Conservation (phyloP, 2,797 vertebrate genomes). For the Chromis chromis region DNA sequence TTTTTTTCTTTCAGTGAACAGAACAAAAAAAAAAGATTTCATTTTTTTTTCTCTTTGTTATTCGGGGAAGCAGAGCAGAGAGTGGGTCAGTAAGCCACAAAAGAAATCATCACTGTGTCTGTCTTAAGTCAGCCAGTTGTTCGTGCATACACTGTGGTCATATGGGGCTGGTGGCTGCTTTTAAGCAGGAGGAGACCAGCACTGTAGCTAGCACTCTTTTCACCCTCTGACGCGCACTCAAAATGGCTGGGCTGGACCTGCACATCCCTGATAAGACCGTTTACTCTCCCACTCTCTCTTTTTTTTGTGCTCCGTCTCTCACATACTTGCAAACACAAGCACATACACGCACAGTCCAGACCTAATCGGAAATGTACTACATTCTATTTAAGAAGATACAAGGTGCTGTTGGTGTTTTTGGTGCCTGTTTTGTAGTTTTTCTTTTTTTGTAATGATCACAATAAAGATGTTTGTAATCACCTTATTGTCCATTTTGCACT, state of each 20-base stretch:
- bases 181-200: slow-evolving; percentile 45
- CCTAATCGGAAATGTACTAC: slow-evolving; percentile 35
- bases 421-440: slow-evolving; percentile 18
- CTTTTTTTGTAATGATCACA: slow-evolving; percentile 16
- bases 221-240: slow-evolving; percentile 52
- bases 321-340: slow-evolving; percentile 47
- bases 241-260: slow-evolving; percentile 72
- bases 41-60: slow-evolving; percentile 13
- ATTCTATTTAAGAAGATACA: slow-evolving; percentile 63
- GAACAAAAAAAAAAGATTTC: neutral
- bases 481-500: neutral
- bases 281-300: slow-evolving; percentile 45
- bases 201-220: slow-evolving; percentile 47
- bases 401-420: slow-evolving; percentile 10
- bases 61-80: slow-evolving; percentile 29
- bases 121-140: slow-evolving; percentile 57
- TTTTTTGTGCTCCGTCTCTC: slow-evolving; percentile 13
- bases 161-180: slow-evolving; percentile 44
- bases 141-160: slow-evolving; percentile 33
- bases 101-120: slow-evolving; percentile 48
- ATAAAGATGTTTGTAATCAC: slow-evolving; percentile 59
- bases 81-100: slow-evolving; percentile 62
- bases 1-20: slow-evolving; percentile 23
- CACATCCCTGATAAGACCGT: slow-evolving; percentile 76
- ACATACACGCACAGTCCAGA: slow-evolving; percentile 29